These are phyloP conservation scores for Actenoides hombroni DNA, from an alignment of 2,113 vertebrate genomes.

Conservation along the genomic window DNA sequence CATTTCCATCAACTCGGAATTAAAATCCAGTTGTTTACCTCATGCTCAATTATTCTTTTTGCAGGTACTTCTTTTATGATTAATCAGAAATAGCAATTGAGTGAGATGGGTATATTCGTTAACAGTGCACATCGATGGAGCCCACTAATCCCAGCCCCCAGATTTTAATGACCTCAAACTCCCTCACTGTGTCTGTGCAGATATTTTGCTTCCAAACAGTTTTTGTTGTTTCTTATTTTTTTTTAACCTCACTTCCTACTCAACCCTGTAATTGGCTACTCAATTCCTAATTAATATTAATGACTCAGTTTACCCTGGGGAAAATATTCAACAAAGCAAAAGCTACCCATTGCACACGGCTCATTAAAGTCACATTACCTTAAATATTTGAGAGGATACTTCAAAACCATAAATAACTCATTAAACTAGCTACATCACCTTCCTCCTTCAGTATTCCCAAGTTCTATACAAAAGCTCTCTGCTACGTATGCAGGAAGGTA, in stretches of 20 bases:
- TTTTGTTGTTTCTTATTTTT: background rate
- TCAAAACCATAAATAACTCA: slow-evolving; percentile 16
- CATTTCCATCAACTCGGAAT: background rate
- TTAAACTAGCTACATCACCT: background rate
- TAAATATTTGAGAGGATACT: slow-evolving; percentile 6
- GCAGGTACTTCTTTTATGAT: slow-evolving; percentile 7
- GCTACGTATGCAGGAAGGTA: background rate
- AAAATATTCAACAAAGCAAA: slow-evolving; percentile 3
- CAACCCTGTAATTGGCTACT: slow-evolving; percentile 28
- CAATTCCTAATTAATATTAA: slow-evolving; percentile 49
- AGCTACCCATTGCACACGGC: background rate
- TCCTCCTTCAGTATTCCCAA: background rate
- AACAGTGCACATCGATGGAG: background rate
- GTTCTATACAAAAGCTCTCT: background rate
- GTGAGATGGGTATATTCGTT: background rate
- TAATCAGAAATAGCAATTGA: slow-evolving; percentile 1
- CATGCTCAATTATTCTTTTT: slow-evolving; percentile 33
- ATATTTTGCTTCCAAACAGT: background rate
- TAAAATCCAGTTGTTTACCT: slow-evolving; percentile 11
- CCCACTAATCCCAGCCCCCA: background rate
- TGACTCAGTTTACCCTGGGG: slow-evolving; percentile 9
- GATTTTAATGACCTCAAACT: slow-evolving; percentile 18
- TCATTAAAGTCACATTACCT: slow-evolving; percentile 32
- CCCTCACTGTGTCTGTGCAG: background rate
- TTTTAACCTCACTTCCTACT: background rate